phyloP scores from a whole-genome alignment of 2,113 vertebrate genomes.

The Globicephala melas region DNA sequence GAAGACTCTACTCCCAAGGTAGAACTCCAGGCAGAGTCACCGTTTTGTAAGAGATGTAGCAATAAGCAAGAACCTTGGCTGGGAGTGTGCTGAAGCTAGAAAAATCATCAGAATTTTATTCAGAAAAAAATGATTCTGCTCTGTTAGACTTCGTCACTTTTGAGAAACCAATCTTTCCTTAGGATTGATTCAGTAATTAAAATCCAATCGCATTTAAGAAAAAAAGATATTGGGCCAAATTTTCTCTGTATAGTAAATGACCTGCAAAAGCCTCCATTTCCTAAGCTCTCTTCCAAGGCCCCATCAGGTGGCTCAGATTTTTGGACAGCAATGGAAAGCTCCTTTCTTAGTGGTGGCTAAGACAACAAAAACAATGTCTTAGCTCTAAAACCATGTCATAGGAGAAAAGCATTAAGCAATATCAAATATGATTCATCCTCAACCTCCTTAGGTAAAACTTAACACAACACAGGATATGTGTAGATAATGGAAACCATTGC shows the following conservation, averaged over 20 bases:
- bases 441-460: background rate
- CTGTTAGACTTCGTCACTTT: background rate
- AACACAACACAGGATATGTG: background rate
- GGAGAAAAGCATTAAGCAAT: background rate
- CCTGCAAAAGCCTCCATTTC: background rate
- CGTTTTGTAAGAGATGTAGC: background rate
- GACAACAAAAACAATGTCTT: background rate
- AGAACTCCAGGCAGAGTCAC: background rate
- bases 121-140: background rate
- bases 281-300: background rate
- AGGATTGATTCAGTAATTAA: background rate
- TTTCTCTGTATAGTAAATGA: background rate
- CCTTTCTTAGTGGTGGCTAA: background rate
- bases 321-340: background rate
- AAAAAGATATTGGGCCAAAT: background rate
- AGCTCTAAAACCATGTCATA: background rate
- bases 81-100: background rate
- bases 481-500: background rate
- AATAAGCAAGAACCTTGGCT: background rate
- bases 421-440: background rate
- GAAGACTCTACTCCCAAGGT: background rate
- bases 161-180: background rate
- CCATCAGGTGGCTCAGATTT: background rate
- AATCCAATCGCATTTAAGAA: background rate
- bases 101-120: background rate